A percentile compares a stretch with the other conserved stretches of the same genome.
phyloP scores from a whole-genome alignment of 1,140 invertebrate genomes.

The Bombus sylvicola region DNA sequence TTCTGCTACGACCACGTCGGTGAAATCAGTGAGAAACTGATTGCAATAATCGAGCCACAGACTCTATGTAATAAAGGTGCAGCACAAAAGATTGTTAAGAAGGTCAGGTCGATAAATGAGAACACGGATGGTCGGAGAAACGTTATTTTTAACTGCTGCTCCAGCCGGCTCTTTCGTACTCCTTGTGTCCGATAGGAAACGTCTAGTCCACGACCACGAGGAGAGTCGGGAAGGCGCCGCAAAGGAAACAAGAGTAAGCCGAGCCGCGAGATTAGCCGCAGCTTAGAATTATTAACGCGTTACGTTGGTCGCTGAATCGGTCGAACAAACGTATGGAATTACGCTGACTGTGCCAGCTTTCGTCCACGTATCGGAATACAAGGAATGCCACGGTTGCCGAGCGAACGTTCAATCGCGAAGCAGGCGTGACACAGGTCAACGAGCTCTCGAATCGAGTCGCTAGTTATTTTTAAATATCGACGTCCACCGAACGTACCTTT shows the following conservation, averaged over 20 bases:
- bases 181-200: not conserved
- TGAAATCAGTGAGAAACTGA: not conserved
- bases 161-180: not conserved
- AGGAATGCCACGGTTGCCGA: too few species aligned
- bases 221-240: too few species aligned
- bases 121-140: constrained; percentile 23
- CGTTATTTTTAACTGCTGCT: constrained; percentile 31
- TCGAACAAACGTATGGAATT: not conserved
- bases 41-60: not conserved
- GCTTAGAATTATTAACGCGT: not conserved
- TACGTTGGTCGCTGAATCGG: not conserved
- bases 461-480: not conserved
- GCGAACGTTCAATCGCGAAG: not conserved
- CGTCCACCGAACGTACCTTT: too few species aligned
- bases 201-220: too few species aligned
- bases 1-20: too few species aligned
- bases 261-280: too few species aligned
- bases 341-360: not conserved
- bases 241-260: not conserved
- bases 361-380: not conserved
- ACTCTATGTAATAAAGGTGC: not conserved
- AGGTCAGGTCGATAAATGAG: constrained; percentile 24
- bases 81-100: not conserved
- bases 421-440: not conserved
- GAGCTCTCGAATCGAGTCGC: constrained; percentile 1